phyloP scores from a whole-genome alignment of 2,797 vertebrate genomes.

The Sebastes matsubarae region DNA sequence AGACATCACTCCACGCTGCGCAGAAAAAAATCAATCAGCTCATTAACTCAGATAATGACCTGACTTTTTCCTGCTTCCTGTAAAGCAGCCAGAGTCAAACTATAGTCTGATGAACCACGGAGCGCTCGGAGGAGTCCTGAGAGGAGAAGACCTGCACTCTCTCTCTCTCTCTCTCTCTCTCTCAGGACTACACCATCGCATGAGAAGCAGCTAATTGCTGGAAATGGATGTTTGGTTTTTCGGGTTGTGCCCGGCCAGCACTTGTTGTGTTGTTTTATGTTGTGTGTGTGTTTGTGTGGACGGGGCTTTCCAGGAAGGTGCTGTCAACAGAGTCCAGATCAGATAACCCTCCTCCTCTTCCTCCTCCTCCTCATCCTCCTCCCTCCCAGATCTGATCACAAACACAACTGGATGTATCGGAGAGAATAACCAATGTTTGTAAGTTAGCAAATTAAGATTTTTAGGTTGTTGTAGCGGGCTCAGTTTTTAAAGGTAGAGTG shows the following conservation, averaged over 20 bases:
- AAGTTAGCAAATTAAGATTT: too few relatives aligned
- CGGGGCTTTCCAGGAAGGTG: constrained; percentile 59
- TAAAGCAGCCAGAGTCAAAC: not conserved
- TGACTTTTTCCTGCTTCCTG: not conserved
- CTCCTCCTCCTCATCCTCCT: not conserved
- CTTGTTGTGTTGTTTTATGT: constrained; percentile 18
- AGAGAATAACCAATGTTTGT: too few relatives aligned
- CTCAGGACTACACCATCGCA: constrained; percentile 20
- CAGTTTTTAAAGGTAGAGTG: too few relatives aligned
- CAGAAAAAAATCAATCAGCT: constrained; percentile 4
- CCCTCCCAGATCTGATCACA: constrained; percentile 22
- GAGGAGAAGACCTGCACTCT: constrained; percentile 13
- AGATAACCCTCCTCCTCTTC: constrained; percentile 44
- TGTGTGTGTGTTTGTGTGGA: not conserved
- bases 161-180: not conserved
- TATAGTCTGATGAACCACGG: not conserved
- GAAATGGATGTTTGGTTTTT: constrained; percentile 65
- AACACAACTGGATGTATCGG: not conserved
- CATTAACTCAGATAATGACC: constrained; percentile 1
- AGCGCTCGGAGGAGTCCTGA: not conserved
- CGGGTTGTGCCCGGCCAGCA: not conserved
- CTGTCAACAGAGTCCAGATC: constrained; percentile 42
- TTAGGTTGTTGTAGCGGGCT: too few relatives aligned
- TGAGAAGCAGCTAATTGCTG: constrained; percentile 53
- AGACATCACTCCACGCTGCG: not conserved